These are phyloP conservation scores for Reticulitermes speratus DNA, from an alignment of 1,140 invertebrate species.

Conservation along the genomic window DNA sequence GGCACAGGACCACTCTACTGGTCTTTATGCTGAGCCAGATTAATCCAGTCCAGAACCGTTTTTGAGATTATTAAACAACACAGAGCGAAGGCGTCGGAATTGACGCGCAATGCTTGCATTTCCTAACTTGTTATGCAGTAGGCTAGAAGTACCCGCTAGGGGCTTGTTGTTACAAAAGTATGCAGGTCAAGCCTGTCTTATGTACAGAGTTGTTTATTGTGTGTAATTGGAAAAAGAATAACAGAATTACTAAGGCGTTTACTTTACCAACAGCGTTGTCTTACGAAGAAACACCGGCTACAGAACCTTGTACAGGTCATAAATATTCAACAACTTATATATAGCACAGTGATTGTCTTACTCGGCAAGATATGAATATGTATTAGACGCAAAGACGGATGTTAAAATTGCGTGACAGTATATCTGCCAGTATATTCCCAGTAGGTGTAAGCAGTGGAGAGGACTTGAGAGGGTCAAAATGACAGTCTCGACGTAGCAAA, in stretches of 20 bases:
- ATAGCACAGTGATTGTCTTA: constrained; percentile 2
- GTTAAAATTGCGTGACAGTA: background rate
- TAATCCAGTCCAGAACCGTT: too few relatives aligned
- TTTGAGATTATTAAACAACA: too few relatives aligned
- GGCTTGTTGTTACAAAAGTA: too few relatives aligned
- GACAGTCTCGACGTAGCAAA: background rate
- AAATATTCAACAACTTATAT: constrained; percentile 18
- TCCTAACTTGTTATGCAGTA: too few relatives aligned
- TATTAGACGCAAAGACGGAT: constrained; percentile 1
- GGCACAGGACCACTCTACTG: too few relatives aligned
- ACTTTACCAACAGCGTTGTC: background rate
- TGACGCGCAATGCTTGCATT: too few relatives aligned
- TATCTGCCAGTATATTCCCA: background rate
- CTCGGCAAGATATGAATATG: background rate
- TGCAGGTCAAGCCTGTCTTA: too few relatives aligned
- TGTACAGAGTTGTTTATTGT: background rate
- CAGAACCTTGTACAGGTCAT: background rate
- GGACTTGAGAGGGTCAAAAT: background rate
- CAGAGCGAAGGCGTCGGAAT: too few relatives aligned
- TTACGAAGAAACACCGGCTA: background rate
- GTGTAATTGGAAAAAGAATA: background rate
- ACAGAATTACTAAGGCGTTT: background rate
- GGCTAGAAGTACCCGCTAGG: too few relatives aligned
- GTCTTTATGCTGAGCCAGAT: too few relatives aligned
- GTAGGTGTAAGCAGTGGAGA: background rate